Base-by-base conservation (phyloP, 2,797 vertebrate genomes). In the Chaetodon trifasciatus region DNA sequence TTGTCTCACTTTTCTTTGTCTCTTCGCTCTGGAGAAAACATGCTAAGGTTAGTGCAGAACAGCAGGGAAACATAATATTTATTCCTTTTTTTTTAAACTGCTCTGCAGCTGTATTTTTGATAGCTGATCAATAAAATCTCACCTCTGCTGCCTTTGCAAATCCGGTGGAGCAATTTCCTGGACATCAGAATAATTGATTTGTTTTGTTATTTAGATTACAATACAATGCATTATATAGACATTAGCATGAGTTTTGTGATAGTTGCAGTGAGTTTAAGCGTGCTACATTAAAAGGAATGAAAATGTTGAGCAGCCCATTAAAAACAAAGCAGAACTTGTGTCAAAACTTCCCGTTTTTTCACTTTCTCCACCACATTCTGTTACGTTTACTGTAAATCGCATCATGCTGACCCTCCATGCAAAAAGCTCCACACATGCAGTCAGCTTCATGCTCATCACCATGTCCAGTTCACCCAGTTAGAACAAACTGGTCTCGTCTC, bases 1-100 rank as follows among this genome's bases (percentile, higher is more conserved):
- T 47, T 40, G 3, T 63, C 28, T 62, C 49, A 12, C 23, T 5
- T 62, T 64, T 75, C 66, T 9, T 56, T 76, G 16, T 7, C 15
- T 60, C 61, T 78, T 80, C n/a, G 0, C 49, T 80, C 86, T 90
- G 68, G 6, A 71, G 49, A 28, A 73, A 74, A 70, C 9, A 53
- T 61, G 63, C 24, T 0, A 53, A 56, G 6, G 17, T 83, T 35
- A 64, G 47, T 17, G 5, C 1, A 39, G 42, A 76, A 47, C 16
- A 65, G 7, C 64, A 50, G 23, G n/a, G 46, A 52, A 61, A 69
- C 6, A 52, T 19, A 21, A 40, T 49, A 50, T 50, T 37, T 60
- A 0, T 1, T 23, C 4, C 5, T 12, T 57, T 44, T 15, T 10
- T 35, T 4, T 16, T n/a, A n/a, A 32, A 32, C 28, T 4, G 28